Percentiles rank a stretch among this genome's conserved stretches.
Evolutionary conservation across 2,888 invertebrate species (phyloP).

Genomic region (Trichogramma dendrolimi): DNA sequence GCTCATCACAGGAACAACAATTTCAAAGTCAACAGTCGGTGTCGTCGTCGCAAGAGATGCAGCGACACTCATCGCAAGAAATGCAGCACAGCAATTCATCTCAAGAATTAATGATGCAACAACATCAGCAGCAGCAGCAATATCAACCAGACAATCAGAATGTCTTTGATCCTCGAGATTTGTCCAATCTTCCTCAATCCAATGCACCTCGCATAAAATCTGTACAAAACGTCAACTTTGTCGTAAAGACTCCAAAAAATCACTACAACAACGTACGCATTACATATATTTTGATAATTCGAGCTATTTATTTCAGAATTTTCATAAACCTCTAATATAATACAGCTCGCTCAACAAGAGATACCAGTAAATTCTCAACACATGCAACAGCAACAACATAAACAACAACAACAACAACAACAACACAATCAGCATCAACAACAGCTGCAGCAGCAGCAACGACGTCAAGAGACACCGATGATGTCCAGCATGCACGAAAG

Average conservation of each 20-base stretch:
- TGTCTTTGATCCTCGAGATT: constrained; percentile 2
- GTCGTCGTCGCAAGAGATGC: background rate
- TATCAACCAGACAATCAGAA: background rate
- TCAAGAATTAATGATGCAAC: background rate
- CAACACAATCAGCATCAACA: background rate
- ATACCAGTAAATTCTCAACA: background rate
- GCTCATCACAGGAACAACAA: background rate
- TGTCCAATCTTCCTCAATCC: constrained; percentile 7
- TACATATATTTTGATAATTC: too few species aligned
- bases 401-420: too few species aligned
- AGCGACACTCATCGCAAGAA: background rate
- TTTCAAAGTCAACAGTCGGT: background rate
- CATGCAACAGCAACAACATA: background rate
- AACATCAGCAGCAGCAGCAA: background rate
- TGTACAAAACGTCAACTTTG: constrained; percentile 13
- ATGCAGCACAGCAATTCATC: background rate
- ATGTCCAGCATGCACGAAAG: background rate
- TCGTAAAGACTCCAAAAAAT: background rate
- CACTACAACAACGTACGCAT: too few species aligned
- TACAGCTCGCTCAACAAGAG: background rate
- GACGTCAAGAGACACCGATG: background rate
- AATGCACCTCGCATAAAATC: constrained; percentile 16
- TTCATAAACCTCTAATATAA: background rate
- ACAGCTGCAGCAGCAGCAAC: background rate
- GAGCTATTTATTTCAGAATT: too few species aligned